phyloP scores from a whole-genome alignment of 2,888 invertebrate genomes.

The Leptogaster cylindrica region DNA sequence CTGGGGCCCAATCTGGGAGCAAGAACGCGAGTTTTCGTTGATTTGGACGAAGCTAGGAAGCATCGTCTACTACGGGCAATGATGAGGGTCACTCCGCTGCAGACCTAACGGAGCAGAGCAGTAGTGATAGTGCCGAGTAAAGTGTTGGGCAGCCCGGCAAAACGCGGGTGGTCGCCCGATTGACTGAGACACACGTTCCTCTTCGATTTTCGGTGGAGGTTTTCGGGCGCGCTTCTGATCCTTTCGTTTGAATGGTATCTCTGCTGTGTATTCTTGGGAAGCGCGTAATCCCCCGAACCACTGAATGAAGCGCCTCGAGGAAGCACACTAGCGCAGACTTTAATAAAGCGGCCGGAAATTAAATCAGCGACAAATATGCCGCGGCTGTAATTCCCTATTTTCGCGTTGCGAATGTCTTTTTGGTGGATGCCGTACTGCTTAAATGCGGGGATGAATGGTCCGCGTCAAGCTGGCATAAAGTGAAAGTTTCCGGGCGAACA shows the following conservation, averaged over 20 bases:
- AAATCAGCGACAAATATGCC: constrained; percentile 30
- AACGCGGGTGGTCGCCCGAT: neutral
- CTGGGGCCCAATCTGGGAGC: constrained; percentile 21
- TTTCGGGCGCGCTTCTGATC: neutral
- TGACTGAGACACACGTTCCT: neutral
- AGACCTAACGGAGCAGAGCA: neutral
- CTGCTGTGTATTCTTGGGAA: neutral
- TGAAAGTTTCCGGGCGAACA: constrained; percentile 5
- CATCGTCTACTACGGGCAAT: neutral
- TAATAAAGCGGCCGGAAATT: constrained; percentile 26
- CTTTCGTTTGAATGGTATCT: neutral
- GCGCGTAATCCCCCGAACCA: neutral
- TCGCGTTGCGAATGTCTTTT: constrained; percentile 4
- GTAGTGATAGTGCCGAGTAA: constrained; percentile 13
- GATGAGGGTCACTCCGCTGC: constrained; percentile 3
- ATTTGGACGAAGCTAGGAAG: constrained; percentile 13
- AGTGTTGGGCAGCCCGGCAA: neutral
- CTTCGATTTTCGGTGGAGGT: constrained; percentile 5
- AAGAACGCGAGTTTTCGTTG: too few relatives aligned
- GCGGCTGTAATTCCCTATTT: constrained; percentile 16
- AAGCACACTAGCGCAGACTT: constrained; percentile 2
- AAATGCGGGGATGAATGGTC: neutral
- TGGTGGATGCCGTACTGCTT: neutral
- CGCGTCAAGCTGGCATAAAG: neutral
- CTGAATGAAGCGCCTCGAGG: neutral